Conservation (phyloP, 2,113 vertebrate species). For the Labeo catla region DNA sequence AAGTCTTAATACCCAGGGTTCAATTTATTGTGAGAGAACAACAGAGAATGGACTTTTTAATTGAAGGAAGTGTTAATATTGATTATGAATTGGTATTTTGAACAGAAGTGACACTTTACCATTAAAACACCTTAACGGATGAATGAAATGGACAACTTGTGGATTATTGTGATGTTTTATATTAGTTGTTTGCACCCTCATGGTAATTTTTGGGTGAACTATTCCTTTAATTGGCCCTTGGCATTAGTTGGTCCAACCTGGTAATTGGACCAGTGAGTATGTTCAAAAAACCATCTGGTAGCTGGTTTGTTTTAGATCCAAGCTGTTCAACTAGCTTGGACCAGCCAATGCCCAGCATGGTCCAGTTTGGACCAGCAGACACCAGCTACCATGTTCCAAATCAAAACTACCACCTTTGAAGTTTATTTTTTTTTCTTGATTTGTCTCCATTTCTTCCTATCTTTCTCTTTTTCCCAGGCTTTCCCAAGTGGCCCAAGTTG, state of each 20-base stretch:
- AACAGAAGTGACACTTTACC: no score
- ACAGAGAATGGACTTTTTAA: not conserved
- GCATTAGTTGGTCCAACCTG: not conserved
- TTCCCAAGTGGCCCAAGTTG: constrained; percentile 53
- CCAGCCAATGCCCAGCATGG: not conserved
- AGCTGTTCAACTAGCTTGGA: not conserved
- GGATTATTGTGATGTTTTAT: no score
- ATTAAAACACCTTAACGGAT: no score
- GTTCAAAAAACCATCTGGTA: not conserved
- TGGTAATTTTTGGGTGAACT: no score
- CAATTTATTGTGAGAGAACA: no score
- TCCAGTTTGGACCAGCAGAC: not conserved
- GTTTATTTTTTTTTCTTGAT: not conserved
- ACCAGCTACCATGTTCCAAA: not conserved
- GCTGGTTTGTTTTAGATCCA: not conserved
- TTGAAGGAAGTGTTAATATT: not conserved
- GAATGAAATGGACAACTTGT: no score
- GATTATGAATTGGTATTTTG: no score
- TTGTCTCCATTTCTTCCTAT: constrained; percentile 28
- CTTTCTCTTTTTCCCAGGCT: constrained; percentile 23
- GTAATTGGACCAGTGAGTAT: not conserved
- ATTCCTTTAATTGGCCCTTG: not conserved
- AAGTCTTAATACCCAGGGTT: no score
- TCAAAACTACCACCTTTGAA: not conserved
- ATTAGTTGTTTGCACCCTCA: no score